phyloP scores from a whole-genome alignment of 2,888 invertebrate species.

The Agrilus mali region DNA sequence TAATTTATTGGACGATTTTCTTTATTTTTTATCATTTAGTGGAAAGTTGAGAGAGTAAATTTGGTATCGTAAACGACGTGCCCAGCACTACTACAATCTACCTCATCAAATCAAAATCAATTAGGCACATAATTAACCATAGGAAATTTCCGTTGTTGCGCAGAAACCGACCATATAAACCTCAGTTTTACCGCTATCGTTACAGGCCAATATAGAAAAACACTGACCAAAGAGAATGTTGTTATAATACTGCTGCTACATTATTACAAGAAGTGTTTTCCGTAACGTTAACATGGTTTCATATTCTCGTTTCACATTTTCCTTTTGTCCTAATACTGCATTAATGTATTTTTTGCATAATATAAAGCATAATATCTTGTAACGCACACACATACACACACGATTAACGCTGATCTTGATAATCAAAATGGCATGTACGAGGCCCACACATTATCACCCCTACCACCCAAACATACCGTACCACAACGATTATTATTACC shows the following conservation, averaged over 20 bases:
- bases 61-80: constrained; percentile 31
- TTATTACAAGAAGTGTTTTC: constrained; percentile 7
- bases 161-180: constrained; percentile 29
- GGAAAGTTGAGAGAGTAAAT: constrained; percentile 30
- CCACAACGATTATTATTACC: no score
- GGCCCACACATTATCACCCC: no score
- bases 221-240: constrained; percentile 3
- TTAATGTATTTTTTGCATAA: no score
- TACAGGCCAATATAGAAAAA: constrained; percentile 2
- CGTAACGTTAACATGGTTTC: background rate
- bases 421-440: no score
- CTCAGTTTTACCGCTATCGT: constrained; percentile 17
- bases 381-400: constrained; percentile 6
- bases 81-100: constrained; percentile 33
- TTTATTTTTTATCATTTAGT: constrained; percentile 16
- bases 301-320: no score
- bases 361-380: no score
- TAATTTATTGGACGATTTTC: constrained; percentile 6
- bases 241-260: constrained; percentile 1
- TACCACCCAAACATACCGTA: no score
- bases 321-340: no score
- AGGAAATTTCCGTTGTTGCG: constrained; percentile 31
- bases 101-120: constrained; percentile 35
- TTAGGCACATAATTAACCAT: constrained; percentile 29
- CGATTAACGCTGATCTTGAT: constrained; percentile 4